Evolutionary conservation across 2,888 invertebrate genomes (phyloP), one percentile per base, ranked within the genome.

Genomic region (Blera fallax): DNA sequence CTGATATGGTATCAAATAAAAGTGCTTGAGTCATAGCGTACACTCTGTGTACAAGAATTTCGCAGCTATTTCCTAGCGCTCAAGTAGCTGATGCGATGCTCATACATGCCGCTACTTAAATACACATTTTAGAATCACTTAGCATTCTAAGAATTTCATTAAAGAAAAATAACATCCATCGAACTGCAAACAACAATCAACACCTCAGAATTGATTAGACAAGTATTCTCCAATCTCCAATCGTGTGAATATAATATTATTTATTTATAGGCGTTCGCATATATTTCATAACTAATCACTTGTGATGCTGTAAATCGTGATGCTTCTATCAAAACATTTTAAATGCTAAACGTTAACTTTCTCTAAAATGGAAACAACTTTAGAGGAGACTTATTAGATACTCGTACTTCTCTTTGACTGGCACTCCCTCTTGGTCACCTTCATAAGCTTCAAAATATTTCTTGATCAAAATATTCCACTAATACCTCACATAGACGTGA

Each of bases 101-200:
- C 18, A 45, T n/a, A 11, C 18, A 34, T 60, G n/a, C 37, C 6
- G 50, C 67, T 77, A 60, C 69, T 77, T 69, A 78, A 62, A 52
- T 37, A 32, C 8, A 58, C 67, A 48, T 43, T 56, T 48, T 18
- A 56, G 37, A 65, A 43, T 27, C 29, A 32, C n/a, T 60, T 60
- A 69, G 37, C 40, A 45, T 50, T 48, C 40, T 40, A 37, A 45
- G 58, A 50, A 40, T 11, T 58, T 77, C 50, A 37, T 45, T 67
- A 60, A 40, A 60, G 29, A 52, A 32, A 56, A n/a, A n/a, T n/a
- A 40, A 58, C 50, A 67, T 58, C 40, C 69, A 56, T 58, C 21
- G 67, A 7, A 60, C 29, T 11, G 48, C 50, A 77, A 78, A 78
- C 54, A 78, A 54, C 78, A 78, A 78, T 78, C 70, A 62, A 78